Conservation (phyloP, 1,140 invertebrate species). For the Solen grandis region DNA sequence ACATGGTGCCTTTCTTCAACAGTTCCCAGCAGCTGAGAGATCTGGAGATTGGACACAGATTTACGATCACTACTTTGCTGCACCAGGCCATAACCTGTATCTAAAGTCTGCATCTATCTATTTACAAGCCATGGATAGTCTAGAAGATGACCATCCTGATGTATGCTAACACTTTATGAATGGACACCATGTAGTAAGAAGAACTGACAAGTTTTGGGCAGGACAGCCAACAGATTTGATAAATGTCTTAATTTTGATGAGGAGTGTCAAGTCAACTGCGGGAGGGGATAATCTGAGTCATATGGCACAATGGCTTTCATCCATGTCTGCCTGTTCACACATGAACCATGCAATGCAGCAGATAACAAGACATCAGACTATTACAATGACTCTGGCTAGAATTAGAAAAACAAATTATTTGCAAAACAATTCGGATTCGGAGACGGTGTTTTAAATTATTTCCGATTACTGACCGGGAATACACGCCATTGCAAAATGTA, state of each 20-base stretch:
- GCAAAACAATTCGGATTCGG: too few relatives aligned
- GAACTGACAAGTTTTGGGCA: constrained; percentile 77
- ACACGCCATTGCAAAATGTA: too few relatives aligned
- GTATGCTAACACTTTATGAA: constrained; percentile 66
- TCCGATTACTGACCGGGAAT: too few relatives aligned
- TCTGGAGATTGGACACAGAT: constrained; percentile 67
- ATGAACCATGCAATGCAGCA: too few relatives aligned
- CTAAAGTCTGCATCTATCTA: constrained; percentile 81
- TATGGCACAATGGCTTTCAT: too few relatives aligned
- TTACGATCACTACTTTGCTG: constrained; percentile 75
- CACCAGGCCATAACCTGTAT: constrained; percentile 80
- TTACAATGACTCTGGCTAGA: too few relatives aligned
- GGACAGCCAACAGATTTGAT: constrained; percentile 77
- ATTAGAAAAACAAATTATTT: too few relatives aligned
- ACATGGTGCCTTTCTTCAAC: constrained; percentile 60
- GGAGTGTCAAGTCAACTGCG: constrained; percentile 62
- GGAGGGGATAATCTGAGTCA: too few relatives aligned
- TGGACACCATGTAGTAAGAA: constrained; percentile 55
- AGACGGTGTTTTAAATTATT: too few relatives aligned
- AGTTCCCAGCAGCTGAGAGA: constrained; percentile 62
- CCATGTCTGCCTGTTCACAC: too few relatives aligned
- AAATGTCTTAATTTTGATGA: constrained; percentile 66
- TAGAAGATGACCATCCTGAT: constrained; percentile 55
- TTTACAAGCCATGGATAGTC: constrained; percentile 79
- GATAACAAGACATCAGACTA: too few relatives aligned